Conservation (phyloP, 2,888 invertebrate species). For the Diplolepis rosae region DNA sequence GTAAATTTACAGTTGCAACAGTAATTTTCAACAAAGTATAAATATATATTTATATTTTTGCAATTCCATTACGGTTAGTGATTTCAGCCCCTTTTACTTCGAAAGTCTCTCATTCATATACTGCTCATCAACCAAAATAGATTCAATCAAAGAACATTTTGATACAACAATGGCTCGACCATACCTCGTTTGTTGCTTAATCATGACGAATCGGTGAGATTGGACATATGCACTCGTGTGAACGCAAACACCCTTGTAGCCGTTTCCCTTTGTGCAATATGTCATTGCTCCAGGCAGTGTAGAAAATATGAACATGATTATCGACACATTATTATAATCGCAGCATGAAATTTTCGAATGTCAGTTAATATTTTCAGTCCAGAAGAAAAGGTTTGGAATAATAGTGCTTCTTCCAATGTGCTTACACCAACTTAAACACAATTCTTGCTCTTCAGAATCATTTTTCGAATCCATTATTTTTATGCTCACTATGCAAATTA, state of each 20-base stretch:
- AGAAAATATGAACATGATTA: conserved; percentile 12
- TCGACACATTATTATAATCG: conserved; percentile 26
- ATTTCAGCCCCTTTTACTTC: conserved; percentile 33
- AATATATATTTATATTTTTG: conserved; percentile 49
- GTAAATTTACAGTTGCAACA: too few species aligned
- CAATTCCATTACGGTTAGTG: conserved; percentile 36
- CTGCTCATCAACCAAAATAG: conserved; percentile 64
- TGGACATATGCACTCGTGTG: conserved; percentile 64
- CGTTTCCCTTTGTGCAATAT: conserved; percentile 3
- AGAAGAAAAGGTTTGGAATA: not conserved
- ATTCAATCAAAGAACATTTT: conserved; percentile 62
- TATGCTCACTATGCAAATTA: too few species aligned
- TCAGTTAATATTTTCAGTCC: conserved; percentile 1
- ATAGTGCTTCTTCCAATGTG: too few species aligned
- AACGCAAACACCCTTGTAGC: conserved; percentile 56
- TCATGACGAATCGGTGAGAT: conserved; percentile 68
- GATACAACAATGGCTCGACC: conserved; percentile 50
- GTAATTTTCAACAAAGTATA: too few species aligned
- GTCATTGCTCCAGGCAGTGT: conserved; percentile 35
- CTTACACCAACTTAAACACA: too few species aligned
- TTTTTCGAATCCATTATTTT: too few species aligned
- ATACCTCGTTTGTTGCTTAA: conserved; percentile 45
- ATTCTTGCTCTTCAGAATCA: too few species aligned
- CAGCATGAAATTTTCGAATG: conserved; percentile 19
- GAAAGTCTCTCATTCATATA: conserved; percentile 57